Percentiles rank a stretch among this genome's conserved stretches.
phyloP scores from a whole-genome alignment of 2,797 vertebrate species.

The Trachops cirrhosus region DNA sequence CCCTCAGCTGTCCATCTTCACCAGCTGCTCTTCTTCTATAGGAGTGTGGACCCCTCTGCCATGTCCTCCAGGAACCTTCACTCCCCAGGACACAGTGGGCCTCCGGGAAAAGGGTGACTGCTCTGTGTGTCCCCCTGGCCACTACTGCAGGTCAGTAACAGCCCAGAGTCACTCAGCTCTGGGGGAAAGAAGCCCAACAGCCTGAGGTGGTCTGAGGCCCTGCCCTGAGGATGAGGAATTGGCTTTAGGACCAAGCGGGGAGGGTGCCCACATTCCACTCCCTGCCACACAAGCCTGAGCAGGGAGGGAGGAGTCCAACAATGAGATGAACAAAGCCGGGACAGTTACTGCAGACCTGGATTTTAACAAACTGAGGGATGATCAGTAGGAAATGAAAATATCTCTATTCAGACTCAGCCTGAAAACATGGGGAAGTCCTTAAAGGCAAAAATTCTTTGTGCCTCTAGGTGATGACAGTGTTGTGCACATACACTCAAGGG shows the following conservation, averaged over 20 bases:
- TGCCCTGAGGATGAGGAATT: not conserved
- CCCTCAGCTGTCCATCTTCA: not conserved
- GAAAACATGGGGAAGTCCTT: not conserved
- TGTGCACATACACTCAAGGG: not conserved
- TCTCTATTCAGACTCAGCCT: not conserved
- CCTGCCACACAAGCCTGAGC: not conserved
- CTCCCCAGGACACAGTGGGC: constrained; percentile 81
- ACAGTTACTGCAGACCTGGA: not conserved
- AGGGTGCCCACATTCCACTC: not conserved
- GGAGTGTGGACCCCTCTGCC: constrained; percentile 86
- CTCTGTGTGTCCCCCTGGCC: constrained; percentile 89
- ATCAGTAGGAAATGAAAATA: not conserved
- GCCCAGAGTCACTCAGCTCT: not conserved
- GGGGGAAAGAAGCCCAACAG: not conserved
- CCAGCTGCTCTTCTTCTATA: constrained; percentile 47
- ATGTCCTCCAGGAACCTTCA: constrained; percentile 92
- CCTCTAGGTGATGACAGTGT: not conserved
- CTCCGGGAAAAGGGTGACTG: constrained; percentile 89
- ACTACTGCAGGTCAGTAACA: constrained; percentile 89
- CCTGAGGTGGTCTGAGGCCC: not conserved
- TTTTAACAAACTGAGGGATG: not conserved
- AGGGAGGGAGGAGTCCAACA: not conserved
- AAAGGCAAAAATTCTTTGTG: not conserved
- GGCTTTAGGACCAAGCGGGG: not conserved
- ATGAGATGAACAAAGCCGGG: not conserved